Percentiles rank a stretch among this genome's conserved stretches.
phyloP scores from a whole-genome alignment of 1,140 invertebrate genomes.

The Drosophila quadrilineata region DNA sequence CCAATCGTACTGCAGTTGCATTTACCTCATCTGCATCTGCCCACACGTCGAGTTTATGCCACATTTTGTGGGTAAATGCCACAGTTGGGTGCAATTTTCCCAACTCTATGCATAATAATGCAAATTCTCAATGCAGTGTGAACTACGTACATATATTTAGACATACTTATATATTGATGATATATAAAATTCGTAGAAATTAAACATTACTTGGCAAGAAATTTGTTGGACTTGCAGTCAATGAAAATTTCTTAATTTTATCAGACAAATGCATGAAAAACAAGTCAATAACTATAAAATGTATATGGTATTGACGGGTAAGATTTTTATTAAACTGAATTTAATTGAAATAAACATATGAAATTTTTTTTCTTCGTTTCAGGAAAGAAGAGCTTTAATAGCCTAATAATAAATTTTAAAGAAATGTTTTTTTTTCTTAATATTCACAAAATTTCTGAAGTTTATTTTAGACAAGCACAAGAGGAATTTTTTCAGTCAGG shows the following conservation, averaged over 20 bases:
- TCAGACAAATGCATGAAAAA: constrained; percentile 43
- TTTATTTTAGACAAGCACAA: too few species aligned
- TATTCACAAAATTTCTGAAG: too few species aligned
- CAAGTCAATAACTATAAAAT: constrained; percentile 1
- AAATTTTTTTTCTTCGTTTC: too few species aligned
- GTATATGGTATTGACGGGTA: neutral
- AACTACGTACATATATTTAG: constrained; percentile 21
- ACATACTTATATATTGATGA: too few species aligned
- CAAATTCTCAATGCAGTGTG: constrained; percentile 41
- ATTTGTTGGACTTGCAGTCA: constrained; percentile 7
- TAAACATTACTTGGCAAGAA: constrained; percentile 37
- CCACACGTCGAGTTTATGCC: constrained; percentile 35
- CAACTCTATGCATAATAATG: constrained; percentile 66
- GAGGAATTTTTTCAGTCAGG: too few species aligned
- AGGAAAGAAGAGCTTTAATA: too few species aligned
- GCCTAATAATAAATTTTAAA: too few species aligned
- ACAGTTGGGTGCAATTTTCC: constrained; percentile 55
- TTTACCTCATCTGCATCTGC: neutral
- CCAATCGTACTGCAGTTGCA: constrained; percentile 2
- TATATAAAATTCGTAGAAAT: constrained; percentile 62
- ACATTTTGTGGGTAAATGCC: constrained; percentile 57
- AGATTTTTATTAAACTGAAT: neutral
- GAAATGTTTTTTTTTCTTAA: too few species aligned
- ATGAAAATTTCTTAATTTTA: too few species aligned
- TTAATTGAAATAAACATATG: neutral